These are phyloP conservation scores for Eupithecia subumbrata DNA, from an alignment of 2,888 invertebrate genomes.

Conservation along the genomic window DNA sequence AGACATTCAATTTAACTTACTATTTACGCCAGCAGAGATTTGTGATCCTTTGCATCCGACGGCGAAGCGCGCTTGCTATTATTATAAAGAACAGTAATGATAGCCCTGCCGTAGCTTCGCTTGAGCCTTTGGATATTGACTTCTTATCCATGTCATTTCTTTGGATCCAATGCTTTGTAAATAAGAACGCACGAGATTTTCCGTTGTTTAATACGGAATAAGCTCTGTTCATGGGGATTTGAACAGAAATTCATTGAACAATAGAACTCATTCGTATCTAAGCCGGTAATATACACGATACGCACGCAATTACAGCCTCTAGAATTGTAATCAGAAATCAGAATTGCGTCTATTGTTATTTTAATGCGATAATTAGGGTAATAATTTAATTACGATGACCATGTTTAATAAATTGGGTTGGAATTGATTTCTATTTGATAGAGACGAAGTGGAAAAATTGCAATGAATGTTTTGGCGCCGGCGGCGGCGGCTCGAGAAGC, in stretches of 20 bases:
- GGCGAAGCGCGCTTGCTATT: slow-evolving; percentile 47
- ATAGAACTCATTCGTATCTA: background rate
- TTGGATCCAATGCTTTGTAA: slow-evolving; percentile 7
- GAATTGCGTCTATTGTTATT: slow-evolving; percentile 38
- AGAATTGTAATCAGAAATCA: slow-evolving; percentile 7
- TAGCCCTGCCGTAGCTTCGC: slow-evolving; percentile 18
- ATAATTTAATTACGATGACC: slow-evolving; percentile 21
- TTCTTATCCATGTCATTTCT: slow-evolving; percentile 15
- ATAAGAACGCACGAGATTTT: slow-evolving; percentile 5
- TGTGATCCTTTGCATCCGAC: slow-evolving; percentile 57
- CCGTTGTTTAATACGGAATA: slow-evolving; percentile 2
- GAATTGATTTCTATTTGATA: slow-evolving; percentile 38
- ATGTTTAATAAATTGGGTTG: slow-evolving; percentile 36
- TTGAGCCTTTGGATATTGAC: slow-evolving; percentile 13
- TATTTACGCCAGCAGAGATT: slow-evolving; percentile 65
- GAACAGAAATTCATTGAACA: background rate
- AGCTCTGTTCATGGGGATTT: background rate
- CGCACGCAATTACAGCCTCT: slow-evolving; percentile 12
- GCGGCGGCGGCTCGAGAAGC: slow-evolving; percentile 44
- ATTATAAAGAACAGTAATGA: slow-evolving; percentile 28
- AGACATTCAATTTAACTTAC: slow-evolving; percentile 79
- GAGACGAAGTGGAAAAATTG: slow-evolving; percentile 46
- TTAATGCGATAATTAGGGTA: slow-evolving; percentile 25
- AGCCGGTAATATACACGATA: background rate
- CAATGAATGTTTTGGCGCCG: slow-evolving; percentile 53